Evolutionary conservation across 2,888 invertebrate genomes (phyloP).

Genomic region (Drosophila multiciliata): DNA sequence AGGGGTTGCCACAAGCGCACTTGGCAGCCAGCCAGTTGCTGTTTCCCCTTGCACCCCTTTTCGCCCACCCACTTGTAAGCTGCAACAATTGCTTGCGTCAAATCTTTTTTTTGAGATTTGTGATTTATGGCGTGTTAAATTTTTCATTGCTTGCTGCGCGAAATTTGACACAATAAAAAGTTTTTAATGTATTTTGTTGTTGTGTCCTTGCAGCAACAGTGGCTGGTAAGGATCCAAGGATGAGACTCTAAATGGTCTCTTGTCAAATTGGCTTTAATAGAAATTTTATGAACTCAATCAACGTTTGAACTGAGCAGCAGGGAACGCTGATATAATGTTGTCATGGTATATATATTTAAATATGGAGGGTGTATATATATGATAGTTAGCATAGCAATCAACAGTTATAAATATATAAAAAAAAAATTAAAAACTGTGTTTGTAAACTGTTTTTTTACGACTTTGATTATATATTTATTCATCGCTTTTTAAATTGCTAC

Average conservation of each 20-base stretch:
- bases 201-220: conserved; percentile 24
- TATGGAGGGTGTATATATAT: neutral
- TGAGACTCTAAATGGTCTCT: neutral
- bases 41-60: conserved; percentile 6
- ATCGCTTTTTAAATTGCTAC: neutral
- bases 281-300: conserved; percentile 77
- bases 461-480: neutral
- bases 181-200: conserved; percentile 37
- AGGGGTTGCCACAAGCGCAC: conserved; percentile 53
- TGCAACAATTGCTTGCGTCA: conserved; percentile 66
- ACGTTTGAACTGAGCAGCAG: neutral
- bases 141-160: conserved; percentile 67
- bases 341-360: neutral
- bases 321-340: neutral
- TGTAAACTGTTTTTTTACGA: neutral
- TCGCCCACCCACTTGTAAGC: conserved; percentile 6
- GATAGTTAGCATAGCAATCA: neutral
- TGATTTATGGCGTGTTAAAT: conserved; percentile 81
- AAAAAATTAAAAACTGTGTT: too few relatives aligned
- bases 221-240: conserved; percentile 3
- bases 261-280: conserved; percentile 71
- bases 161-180: conserved; percentile 75
- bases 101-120: conserved; percentile 62
- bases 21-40: conserved; percentile 48
- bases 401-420: neutral